A percentile compares a stretch with the other conserved stretches of the same genome.
Conservation (phyloP, 2,797 vertebrate genomes). For the Fistularia commersonii region DNA sequence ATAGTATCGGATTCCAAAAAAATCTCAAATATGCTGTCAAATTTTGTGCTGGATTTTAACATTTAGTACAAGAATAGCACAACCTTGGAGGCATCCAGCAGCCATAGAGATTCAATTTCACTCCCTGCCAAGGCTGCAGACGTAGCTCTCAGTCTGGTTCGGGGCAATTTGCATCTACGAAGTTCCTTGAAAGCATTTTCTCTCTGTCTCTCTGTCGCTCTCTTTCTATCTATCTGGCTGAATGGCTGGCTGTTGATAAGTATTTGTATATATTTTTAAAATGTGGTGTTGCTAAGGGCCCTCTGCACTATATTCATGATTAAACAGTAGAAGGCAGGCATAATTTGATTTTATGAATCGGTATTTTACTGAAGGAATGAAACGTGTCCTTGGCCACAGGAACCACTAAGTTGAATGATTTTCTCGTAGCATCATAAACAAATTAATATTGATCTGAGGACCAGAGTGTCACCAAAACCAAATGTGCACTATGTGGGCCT, state of each 20-base stretch:
- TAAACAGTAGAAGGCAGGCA: not conserved
- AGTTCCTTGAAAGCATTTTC: too few relatives aligned
- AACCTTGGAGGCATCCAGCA: not conserved
- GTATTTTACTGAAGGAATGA: conserved; percentile 28
- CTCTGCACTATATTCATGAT: not conserved
- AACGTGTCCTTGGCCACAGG: conserved; percentile 47
- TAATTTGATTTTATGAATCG: conserved; percentile 20
- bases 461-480: conserved; percentile 30
- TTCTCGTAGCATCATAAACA: conserved; percentile 57
- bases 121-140: not conserved
- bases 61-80: not conserved
- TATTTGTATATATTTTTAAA: too few relatives aligned
- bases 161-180: too few relatives aligned
- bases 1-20: too few relatives aligned
- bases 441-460: conserved; percentile 57
- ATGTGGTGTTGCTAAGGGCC: too few relatives aligned
- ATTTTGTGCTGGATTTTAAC: not conserved
- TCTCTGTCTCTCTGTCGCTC: too few relatives aligned
- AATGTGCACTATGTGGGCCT: conserved; percentile 34
- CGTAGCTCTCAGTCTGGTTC: not conserved
- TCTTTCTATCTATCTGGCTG: too few relatives aligned
- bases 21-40: not conserved
- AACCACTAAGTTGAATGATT: conserved; percentile 30
- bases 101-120: not conserved
- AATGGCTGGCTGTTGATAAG: too few relatives aligned